These are phyloP conservation scores for Toxostoma redivivum DNA, from an alignment of 2,113 vertebrate species.

Conservation along the genomic window DNA sequence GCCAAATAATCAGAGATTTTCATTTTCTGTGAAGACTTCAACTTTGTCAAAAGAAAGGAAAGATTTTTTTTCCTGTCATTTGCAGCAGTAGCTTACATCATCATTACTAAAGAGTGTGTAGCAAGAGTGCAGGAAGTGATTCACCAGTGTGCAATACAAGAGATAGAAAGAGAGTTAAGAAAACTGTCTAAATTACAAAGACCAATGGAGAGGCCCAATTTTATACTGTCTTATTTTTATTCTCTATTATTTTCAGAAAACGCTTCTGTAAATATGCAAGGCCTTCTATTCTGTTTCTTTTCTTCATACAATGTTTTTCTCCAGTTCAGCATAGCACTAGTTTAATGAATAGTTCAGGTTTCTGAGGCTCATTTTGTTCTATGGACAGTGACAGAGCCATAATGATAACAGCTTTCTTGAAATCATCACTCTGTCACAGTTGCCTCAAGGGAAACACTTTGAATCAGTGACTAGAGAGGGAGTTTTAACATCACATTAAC, in stretches of 20 bases:
- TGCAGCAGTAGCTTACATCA: background rate
- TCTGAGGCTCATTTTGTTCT: background rate
- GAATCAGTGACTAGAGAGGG: background rate
- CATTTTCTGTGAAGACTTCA: background rate
- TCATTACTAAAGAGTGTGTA: background rate
- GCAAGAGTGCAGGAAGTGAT: conserved; percentile 12
- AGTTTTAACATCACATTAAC: background rate
- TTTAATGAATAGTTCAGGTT: background rate
- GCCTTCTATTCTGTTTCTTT: background rate
- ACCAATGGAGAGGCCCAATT: background rate
- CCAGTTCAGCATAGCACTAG: accelerated
- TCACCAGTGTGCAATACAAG: background rate
- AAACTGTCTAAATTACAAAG: background rate
- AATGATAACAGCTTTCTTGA: conserved; percentile 12
- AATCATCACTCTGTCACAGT: background rate
- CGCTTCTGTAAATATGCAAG: background rate
- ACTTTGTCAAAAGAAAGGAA: background rate
- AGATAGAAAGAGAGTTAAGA: background rate
- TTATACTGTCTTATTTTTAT: background rate
- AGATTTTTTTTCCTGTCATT: background rate
- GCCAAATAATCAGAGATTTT: background rate
- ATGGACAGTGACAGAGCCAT: background rate
- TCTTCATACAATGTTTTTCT: background rate
- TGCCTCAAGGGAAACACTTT: background rate
- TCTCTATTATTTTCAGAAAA: background rate